Conservation (phyloP, 1,140 invertebrate genomes). For the Planococcus citri region DNA sequence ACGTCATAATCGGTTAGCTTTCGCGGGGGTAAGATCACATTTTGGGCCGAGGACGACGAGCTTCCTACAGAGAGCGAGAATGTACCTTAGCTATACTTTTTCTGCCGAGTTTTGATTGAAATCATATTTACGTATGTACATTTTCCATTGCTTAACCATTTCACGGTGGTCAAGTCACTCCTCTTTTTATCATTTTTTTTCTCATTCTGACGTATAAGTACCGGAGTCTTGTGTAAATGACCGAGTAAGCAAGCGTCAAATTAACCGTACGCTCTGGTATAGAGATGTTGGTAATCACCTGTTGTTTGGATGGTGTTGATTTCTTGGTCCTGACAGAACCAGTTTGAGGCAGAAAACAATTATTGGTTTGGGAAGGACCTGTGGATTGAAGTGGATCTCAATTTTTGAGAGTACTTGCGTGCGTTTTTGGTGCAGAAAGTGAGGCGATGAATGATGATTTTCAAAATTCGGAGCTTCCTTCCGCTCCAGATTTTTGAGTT, state of each 20-base stretch:
- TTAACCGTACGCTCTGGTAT: not conserved
- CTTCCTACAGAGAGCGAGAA: constrained; percentile 11
- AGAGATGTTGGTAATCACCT: not conserved
- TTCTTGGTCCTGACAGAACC: too few species aligned
- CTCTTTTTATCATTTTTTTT: not conserved
- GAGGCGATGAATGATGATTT: too few species aligned
- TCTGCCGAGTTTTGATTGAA: not conserved
- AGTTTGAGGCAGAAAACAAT: not conserved
- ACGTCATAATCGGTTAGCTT: not conserved
- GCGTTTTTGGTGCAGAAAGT: too few species aligned
- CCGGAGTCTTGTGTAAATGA: not conserved
- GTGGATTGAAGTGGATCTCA: too few species aligned
- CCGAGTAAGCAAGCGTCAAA: constrained; percentile 1
- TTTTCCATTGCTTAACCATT: constrained; percentile 4
- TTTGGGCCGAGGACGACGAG: constrained; percentile 16
- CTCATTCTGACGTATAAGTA: not conserved
- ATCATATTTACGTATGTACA: not conserved
- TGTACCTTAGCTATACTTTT: not conserved
- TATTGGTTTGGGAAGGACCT: not conserved
- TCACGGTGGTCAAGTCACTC: constrained; percentile 16
- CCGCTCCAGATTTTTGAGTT: too few species aligned
- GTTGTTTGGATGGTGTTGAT: too few species aligned
- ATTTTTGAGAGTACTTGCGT: too few species aligned
- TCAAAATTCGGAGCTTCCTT: too few species aligned
- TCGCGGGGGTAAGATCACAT: constrained; percentile 9